Percentiles rank a stretch among this genome's conserved stretches.
phyloP scores from a whole-genome alignment of 2,113 vertebrate species.

The Anguilla rostrata region DNA sequence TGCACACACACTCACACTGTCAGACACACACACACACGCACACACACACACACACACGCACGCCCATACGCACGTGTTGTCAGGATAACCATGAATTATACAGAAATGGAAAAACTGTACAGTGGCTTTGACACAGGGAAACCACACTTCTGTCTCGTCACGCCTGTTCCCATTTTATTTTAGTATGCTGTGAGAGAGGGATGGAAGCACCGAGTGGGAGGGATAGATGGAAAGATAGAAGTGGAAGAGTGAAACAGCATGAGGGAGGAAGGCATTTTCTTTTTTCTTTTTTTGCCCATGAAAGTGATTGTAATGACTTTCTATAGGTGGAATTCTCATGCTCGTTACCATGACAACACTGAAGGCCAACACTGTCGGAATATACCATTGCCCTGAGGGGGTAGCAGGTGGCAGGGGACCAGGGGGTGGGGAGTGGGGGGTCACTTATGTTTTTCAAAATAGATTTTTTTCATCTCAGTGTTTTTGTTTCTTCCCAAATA shows the following conservation, averaged over 20 bases:
- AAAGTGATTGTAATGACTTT: constrained; percentile 66
- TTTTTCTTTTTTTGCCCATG: constrained; percentile 24
- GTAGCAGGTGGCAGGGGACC: constrained; percentile 36
- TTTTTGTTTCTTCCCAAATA: neutral
- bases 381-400: constrained; percentile 62
- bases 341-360: constrained; percentile 73
- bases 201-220: neutral
- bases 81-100: neutral
- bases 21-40: neutral
- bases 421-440: constrained; percentile 21
- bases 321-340: constrained; percentile 56
- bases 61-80: neutral
- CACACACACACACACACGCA: neutral
- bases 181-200: constrained; percentile 10
- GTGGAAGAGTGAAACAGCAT: constrained; percentile 21
- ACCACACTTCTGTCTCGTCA: neutral
- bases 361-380: constrained; percentile 60
- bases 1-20: neutral
- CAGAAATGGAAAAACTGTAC: neutral
- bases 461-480: constrained; percentile 17
- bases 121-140: neutral
- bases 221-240: constrained; percentile 8
- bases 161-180: neutral
- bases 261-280: constrained; percentile 34
- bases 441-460: constrained; percentile 21